These are phyloP conservation scores for Hemaris fuciformis DNA, from an alignment of 2,888 invertebrate species.

Conservation along the genomic window DNA sequence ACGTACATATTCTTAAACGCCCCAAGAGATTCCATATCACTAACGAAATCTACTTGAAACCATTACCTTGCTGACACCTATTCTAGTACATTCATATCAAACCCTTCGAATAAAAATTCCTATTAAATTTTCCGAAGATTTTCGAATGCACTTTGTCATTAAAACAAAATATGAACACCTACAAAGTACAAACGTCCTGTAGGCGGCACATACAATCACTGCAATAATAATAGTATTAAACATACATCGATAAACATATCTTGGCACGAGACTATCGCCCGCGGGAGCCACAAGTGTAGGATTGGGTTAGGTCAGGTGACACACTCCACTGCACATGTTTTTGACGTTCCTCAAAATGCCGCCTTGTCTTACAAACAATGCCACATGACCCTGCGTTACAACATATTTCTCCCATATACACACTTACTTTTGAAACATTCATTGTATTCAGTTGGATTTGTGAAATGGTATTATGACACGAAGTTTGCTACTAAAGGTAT, in stretches of 20 bases:
- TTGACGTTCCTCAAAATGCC: conserved; percentile 24
- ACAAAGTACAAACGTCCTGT: too few relatives aligned
- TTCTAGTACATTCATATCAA: too few relatives aligned
- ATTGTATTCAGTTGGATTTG: background rate
- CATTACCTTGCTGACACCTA: too few relatives aligned
- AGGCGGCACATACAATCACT: background rate
- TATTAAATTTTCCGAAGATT: too few relatives aligned
- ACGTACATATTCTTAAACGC: too few relatives aligned
- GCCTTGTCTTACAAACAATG: conserved; percentile 14
- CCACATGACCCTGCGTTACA: background rate
- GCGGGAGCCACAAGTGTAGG: conserved; percentile 72
- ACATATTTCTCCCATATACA: background rate
- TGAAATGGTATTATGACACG: background rate
- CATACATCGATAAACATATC: conserved; percentile 33
- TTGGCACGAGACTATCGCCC: conserved; percentile 47
- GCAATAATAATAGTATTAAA: background rate
- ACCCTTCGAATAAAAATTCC: too few relatives aligned
- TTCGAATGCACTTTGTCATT: too few relatives aligned
- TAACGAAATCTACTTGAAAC: too few relatives aligned
- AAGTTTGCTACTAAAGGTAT: background rate
- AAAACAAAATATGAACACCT: background rate
- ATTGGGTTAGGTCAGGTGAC: conserved; percentile 79
- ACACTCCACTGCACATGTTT: conserved; percentile 60
- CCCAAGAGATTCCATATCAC: too few relatives aligned
- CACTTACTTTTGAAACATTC: background rate